phyloP scores from a whole-genome alignment of 2,113 vertebrate genomes.

The Tragelaphus buxtoni region DNA sequence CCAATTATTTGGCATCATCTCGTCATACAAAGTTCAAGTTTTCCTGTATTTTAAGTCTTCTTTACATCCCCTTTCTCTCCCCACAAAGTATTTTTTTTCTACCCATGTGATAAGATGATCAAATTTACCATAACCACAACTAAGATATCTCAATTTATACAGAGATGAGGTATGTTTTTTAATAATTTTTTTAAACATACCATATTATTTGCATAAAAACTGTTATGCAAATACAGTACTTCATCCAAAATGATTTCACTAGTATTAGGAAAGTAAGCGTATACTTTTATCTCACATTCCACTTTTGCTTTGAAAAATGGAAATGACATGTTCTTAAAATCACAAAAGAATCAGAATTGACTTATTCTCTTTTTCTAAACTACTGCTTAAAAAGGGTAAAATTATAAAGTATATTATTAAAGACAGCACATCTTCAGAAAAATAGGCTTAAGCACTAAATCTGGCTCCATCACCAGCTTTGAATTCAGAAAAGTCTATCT shows the following conservation, averaged over 20 bases:
- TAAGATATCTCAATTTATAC: not conserved
- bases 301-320: not conserved
- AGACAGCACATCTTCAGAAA: not conserved
- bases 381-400: not conserved
- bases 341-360: not conserved
- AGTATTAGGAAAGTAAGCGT: not conserved
- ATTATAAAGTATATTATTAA: not conserved
- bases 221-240: not conserved
- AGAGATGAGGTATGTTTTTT: not conserved
- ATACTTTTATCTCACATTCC: not conserved
- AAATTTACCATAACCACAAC: not conserved
- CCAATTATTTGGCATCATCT: not conserved
- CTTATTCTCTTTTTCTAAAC: not conserved
- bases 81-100: not conserved
- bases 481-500: not conserved
- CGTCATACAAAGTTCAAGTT: not conserved
- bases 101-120: not conserved
- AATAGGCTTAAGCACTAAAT: not conserved
- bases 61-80: not conserved
- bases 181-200: not conserved
- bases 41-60: not conserved
- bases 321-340: conserved; percentile 25
- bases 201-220: not conserved
- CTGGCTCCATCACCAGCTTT: not conserved
- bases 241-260: not conserved